A percentile compares a stretch with the other conserved stretches of the same genome.
Conservation (phyloP, 92 coral and sea anemone species). For the Epizoanthus scotinus region DNA sequence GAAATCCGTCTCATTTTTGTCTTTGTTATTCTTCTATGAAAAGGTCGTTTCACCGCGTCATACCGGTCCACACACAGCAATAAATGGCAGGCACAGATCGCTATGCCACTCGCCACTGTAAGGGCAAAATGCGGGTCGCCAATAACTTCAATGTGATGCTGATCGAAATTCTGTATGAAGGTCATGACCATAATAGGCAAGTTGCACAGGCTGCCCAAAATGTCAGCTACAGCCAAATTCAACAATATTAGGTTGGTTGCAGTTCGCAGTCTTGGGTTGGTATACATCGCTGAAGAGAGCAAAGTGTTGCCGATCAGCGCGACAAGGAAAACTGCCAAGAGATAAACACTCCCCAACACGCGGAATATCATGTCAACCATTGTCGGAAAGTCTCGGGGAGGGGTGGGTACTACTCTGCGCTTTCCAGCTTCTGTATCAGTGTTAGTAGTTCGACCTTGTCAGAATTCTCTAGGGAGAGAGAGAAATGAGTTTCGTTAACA, state of each 20-base stretch:
- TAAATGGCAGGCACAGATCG: slow-evolving; percentile 47
- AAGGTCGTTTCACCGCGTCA: slow-evolving; percentile 47
- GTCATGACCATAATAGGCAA: slow-evolving; percentile 49
- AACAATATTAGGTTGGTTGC: slow-evolving; percentile 45
- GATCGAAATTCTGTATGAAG: slow-evolving; percentile 32
- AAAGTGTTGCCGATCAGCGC: slow-evolving; percentile 49
- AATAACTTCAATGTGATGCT: not conserved
- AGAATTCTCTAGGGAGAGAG: too few relatives aligned
- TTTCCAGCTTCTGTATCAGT: not conserved
- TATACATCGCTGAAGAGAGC: slow-evolving; percentile 48
- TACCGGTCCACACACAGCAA: slow-evolving; percentile 54
- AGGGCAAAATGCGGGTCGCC: slow-evolving; percentile 52
- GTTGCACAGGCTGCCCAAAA: slow-evolving; percentile 51
- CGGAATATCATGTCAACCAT: slow-evolving; percentile 15
- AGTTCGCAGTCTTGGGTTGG: slow-evolving; percentile 30
- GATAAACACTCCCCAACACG: slow-evolving; percentile 11
- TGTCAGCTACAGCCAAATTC: slow-evolving; percentile 48
- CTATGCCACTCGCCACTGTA: slow-evolving; percentile 40
- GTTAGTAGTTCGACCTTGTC: too few relatives aligned
- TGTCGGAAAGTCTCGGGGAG: not conserved
- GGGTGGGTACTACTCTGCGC: not conserved
- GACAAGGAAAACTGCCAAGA: slow-evolving; percentile 26
- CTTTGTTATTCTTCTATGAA: slow-evolving; percentile 43
- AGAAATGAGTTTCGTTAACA: too few relatives aligned
- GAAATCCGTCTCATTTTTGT: slow-evolving; percentile 41